Conservation (phyloP, 2,888 invertebrate species). For the Caenorhabditis sp. region DNA sequence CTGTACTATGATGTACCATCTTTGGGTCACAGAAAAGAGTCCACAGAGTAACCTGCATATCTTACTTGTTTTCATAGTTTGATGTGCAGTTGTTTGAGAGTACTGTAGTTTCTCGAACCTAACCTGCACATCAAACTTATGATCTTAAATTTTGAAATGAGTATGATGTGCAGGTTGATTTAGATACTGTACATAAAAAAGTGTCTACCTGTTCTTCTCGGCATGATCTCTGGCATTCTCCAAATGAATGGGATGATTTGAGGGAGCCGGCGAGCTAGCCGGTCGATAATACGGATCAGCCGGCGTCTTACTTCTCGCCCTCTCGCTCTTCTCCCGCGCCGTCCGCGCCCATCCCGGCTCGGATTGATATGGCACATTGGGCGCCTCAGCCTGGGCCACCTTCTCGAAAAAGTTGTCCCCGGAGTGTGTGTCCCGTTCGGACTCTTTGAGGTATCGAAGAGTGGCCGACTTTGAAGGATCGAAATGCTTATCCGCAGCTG, state of each 20-base stretch:
- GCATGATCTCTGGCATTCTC: slow-evolving; percentile 52
- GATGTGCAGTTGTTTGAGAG: too few relatives aligned
- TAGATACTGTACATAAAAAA: too few relatives aligned
- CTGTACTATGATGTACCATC: too few relatives aligned
- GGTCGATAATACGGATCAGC: slow-evolving; percentile 41
- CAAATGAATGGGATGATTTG: slow-evolving; percentile 40
- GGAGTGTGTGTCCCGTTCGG: slow-evolving; percentile 26
- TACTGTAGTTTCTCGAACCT: too few relatives aligned
- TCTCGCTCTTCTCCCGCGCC: slow-evolving; percentile 56
- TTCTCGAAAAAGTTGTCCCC: slow-evolving; percentile 56
- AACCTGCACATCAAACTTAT: too few relatives aligned
- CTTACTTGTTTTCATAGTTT: too few relatives aligned
- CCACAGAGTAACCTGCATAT: too few relatives aligned
- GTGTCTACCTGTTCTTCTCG: slow-evolving; percentile 38
- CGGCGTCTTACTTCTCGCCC: slow-evolving; percentile 51
- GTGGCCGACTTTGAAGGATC: slow-evolving; percentile 57
- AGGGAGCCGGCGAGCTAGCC: slow-evolving; percentile 38
- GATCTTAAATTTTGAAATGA: too few relatives aligned
- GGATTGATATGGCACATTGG: slow-evolving; percentile 47
- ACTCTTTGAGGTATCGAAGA: slow-evolving; percentile 48
- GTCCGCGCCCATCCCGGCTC: slow-evolving; percentile 55
- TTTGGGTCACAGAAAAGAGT: too few relatives aligned
- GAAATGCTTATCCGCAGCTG: slow-evolving; percentile 56
- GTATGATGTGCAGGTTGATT: too few relatives aligned
- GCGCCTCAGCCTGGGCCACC: slow-evolving; percentile 55